Base-by-base conservation (phyloP, 2,797 vertebrate species). In the Pseudopleuronectes americanus region DNA sequence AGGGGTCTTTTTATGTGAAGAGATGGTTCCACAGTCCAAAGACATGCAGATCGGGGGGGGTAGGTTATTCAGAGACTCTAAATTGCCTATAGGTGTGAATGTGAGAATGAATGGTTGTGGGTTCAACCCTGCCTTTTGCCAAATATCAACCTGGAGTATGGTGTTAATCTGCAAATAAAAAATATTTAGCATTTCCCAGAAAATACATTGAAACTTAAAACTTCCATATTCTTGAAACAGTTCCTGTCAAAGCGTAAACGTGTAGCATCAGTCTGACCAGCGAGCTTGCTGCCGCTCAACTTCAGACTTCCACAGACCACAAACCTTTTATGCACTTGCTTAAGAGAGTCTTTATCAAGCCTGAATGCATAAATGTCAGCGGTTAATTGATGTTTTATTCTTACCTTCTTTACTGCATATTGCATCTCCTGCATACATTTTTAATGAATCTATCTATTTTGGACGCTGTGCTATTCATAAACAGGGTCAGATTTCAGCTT, bases 371-470 rank as follows among this genome's bases (percentile, higher is more conserved):
- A 76, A 84, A 83, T 81, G 77, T 80, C 80, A 75, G 66, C 77
- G 54, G 61, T 77, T 80, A 78, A 85, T 66, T 76, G 65, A 79
- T 10, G 43, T 62, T 71, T 80, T 78, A 61, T 75, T 71, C 43
- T 24, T 70, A 38, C 49, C 22, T 73, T 71, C 69, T 66, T 55
- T 70, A 68, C 36, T 24, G 23, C 13, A 38, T 19, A 23, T 17
- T 54, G 51, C 48, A 65, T 57, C 56, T 23, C 21, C 76, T 28
- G 21, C 48, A 84, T 89, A 58, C 77, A 81, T 86, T 76, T 86
- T 89, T 87, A 74, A 84, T 76, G 54, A 72, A 59, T 71, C 36
- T 68, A 16, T 79, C 64, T 81, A 75, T 85, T 89, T 87, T 65
- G 52, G 66, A 79, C 64, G 56, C 64, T 57, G 16, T 47, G 71